A percentile compares a stretch with the other conserved stretches of the same genome.
phyloP scores from a whole-genome alignment of 2,888 invertebrate genomes.

The Caradrina kadenii region DNA sequence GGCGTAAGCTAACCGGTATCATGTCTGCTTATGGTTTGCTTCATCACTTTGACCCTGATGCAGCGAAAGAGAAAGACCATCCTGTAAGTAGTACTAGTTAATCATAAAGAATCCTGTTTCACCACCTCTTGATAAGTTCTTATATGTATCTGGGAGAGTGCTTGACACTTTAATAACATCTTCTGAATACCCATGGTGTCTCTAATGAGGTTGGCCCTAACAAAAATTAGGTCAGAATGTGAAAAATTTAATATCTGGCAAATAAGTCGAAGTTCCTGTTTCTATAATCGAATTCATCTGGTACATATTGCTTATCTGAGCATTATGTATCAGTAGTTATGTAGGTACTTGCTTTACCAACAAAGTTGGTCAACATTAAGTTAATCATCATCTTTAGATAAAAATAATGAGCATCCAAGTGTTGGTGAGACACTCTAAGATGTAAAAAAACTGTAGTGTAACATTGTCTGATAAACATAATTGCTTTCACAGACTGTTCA shows the following conservation, averaged over 20 bases:
- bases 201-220: no score
- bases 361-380: background rate
- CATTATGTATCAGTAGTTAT: background rate
- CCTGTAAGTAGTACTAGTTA: slow-evolving; percentile 77
- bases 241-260: background rate
- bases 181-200: no score
- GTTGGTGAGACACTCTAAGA: background rate
- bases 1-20: slow-evolving; percentile 95
- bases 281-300: background rate
- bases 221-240: background rate
- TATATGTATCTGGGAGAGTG: background rate
- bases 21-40: slow-evolving; percentile 95
- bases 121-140: background rate
- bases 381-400: slow-evolving; percentile 4
- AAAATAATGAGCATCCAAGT: slow-evolving; percentile 3
- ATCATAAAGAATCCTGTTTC: background rate
- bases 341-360: background rate
- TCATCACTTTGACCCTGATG: slow-evolving; percentile 94
- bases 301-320: background rate
- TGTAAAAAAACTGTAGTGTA: slow-evolving; percentile 22
- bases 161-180: no score
- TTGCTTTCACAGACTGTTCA: slow-evolving; percentile 43
- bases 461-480: slow-evolving; percentile 26
- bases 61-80: slow-evolving; percentile 91
- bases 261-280: background rate